Percentiles rank a stretch among this genome's conserved stretches.
phyloP scores from a whole-genome alignment of 35 echinoderm and acorn worm species.

The Apostichopus californicus region DNA sequence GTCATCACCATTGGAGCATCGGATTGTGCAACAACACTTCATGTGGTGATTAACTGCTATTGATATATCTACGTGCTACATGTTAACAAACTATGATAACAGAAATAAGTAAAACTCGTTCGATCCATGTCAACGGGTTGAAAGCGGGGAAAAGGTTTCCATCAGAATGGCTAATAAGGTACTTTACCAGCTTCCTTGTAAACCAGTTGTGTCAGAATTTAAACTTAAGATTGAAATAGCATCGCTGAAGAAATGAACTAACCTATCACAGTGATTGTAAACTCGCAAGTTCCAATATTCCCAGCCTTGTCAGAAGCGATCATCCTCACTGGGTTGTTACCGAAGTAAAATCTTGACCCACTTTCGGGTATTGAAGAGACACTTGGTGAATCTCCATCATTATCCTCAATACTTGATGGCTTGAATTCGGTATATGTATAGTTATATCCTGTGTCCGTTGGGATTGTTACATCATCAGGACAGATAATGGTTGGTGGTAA shows the following conservation, averaged over 20 bases:
- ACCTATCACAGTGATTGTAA: slow-evolving; percentile 16
- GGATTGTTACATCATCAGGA: neutral
- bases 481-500: neutral
- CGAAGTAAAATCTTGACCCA: slow-evolving; percentile 9
- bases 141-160: neutral
- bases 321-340: slow-evolving; percentile 10
- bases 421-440: neutral
- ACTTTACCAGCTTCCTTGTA: too few species aligned
- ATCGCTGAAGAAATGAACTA: neutral
- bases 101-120: too few species aligned
- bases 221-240: neutral
- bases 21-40: too few species aligned
- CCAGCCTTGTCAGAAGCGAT: neutral
- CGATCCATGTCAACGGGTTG: neutral
- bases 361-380: neutral
- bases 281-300: neutral
- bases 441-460: neutral
- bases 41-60: too few species aligned
- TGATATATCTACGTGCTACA: too few species aligned
- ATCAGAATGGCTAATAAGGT: too few species aligned
- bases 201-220: neutral
- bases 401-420: neutral
- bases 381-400: too few species aligned
- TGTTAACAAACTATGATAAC: too few species aligned
- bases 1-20: too few species aligned